A percentile compares a stretch with the other conserved stretches of the same genome.
phyloP scores from a whole-genome alignment of 2,888 invertebrate genomes.

The Amorpha juglandis region DNA sequence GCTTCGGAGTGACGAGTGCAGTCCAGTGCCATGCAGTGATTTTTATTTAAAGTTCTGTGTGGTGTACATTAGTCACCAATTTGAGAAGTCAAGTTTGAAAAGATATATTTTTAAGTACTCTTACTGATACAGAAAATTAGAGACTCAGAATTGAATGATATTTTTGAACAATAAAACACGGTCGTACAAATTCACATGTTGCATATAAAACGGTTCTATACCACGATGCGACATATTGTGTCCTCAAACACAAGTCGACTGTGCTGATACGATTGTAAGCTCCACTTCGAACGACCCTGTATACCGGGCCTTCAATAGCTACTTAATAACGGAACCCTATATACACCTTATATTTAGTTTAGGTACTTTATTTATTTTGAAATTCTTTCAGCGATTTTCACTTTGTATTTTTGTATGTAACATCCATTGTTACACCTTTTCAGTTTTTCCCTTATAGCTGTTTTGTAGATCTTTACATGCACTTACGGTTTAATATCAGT shows the following conservation, averaged over 20 bases:
- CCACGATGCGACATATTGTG: slow-evolving; percentile 7
- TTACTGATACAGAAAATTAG: neutral
- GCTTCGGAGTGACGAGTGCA: too few relatives aligned
- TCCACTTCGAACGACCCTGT: slow-evolving; percentile 31
- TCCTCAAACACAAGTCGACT: slow-evolving; percentile 31
- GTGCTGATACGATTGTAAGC: slow-evolving; percentile 41
- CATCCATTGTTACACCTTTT: neutral
- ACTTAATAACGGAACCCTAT: slow-evolving; percentile 17
- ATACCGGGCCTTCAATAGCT: slow-evolving; percentile 14
- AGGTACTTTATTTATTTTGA: neutral
- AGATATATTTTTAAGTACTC: too few relatives aligned
- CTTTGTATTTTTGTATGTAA: neutral
- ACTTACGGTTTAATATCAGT: slow-evolving; percentile 4
- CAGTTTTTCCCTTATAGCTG: neutral
- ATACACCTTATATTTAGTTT: slow-evolving; percentile 15
- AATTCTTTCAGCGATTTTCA: neutral
- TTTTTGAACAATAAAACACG: neutral
- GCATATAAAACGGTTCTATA: neutral
- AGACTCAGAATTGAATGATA: neutral
- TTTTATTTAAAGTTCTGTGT: too few relatives aligned
- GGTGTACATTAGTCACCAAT: too few relatives aligned
- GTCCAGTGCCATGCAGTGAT: too few relatives aligned
- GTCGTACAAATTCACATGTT: neutral
- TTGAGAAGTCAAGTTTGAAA: too few relatives aligned
- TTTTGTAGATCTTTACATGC: neutral